These are phyloP conservation scores for rat (Rattus norvegicus) DNA, from an alignment of 2,113 vertebrate species.

Conservation along the genomic window DNA sequence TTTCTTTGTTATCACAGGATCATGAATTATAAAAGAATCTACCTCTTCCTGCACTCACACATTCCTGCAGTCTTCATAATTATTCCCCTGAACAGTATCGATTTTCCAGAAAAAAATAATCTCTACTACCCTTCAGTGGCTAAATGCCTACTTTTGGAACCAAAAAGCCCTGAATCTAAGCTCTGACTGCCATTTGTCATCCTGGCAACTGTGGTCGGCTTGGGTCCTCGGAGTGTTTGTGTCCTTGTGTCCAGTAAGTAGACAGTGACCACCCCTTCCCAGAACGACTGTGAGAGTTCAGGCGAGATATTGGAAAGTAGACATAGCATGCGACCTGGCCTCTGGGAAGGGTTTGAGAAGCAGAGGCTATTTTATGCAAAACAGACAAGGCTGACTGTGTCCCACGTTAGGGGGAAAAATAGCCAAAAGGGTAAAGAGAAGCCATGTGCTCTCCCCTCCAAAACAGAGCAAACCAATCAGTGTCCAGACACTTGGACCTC, in stretches of 20 bases:
- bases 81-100: neutral
- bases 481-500: neutral
- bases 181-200: neutral
- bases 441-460: neutral
- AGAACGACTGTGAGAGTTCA: neutral
- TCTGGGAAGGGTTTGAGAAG: neutral
- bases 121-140: neutral
- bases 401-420: neutral
- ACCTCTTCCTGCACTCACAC: accelerated
- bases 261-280: neutral
- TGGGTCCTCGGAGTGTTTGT: neutral
- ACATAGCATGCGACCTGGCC: too few species aligned
- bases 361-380: neutral
- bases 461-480: neutral
- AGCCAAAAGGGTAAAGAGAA: too few species aligned
- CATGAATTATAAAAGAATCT: neutral
- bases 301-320: neutral
- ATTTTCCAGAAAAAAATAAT: neutral
- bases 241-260: neutral
- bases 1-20: neutral
- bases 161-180: neutral
- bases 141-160: neutral
- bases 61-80: neutral
- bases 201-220: neutral
- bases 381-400: neutral